A percentile compares a stretch with the other conserved stretches of the same genome.
Evolutionary conservation across 2,888 invertebrate species (phyloP).

Genomic region (Trissolcus brochymenae): DNA sequence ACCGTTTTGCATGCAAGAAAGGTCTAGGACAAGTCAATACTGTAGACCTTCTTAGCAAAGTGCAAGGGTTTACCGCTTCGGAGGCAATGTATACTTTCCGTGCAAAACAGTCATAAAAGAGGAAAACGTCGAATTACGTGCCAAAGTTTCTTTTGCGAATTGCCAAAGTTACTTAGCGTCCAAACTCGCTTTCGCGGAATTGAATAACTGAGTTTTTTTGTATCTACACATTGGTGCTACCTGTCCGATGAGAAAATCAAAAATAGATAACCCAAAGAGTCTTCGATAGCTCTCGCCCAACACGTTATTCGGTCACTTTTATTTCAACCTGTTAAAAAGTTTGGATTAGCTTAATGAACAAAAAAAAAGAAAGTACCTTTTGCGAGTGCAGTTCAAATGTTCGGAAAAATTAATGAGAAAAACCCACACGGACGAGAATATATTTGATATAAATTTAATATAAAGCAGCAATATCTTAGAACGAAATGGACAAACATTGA

Average conservation of each 20-base stretch:
- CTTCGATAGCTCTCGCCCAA: slow-evolving; percentile 8
- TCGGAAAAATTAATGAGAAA: too few species aligned
- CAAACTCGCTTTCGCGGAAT: slow-evolving; percentile 24
- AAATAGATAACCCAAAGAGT: slow-evolving; percentile 13
- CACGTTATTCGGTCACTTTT: slow-evolving; percentile 9
- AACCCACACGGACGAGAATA: too few species aligned
- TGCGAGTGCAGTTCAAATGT: too few species aligned
- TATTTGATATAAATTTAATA: too few species aligned
- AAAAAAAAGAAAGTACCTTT: too few species aligned
- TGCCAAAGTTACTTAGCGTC: slow-evolving; percentile 14
- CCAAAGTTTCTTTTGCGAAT: slow-evolving; percentile 10
- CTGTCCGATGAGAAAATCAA: slow-evolving; percentile 6
- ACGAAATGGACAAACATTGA: too few species aligned
- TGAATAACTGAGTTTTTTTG: slow-evolving; percentile 13
- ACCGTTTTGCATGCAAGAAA: slow-evolving; percentile 57
- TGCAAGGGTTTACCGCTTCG: slow-evolving; percentile 50
- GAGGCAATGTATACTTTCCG: slow-evolving; percentile 45
- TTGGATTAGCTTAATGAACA: slow-evolving; percentile 12
- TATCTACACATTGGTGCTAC: not conserved
- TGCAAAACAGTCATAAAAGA: slow-evolving; percentile 42
- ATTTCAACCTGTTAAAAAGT: slow-evolving; percentile 15
- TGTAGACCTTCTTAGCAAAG: slow-evolving; percentile 50
- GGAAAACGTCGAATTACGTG: slow-evolving; percentile 37
- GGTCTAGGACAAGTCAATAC: slow-evolving; percentile 66
- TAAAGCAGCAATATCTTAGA: too few species aligned